A percentile compares a stretch with the other conserved stretches of the same genome.
These are phyloP conservation scores for Noctua fimbriata DNA, from an alignment of 2,888 invertebrate genomes.

Conservation along the genomic window DNA sequence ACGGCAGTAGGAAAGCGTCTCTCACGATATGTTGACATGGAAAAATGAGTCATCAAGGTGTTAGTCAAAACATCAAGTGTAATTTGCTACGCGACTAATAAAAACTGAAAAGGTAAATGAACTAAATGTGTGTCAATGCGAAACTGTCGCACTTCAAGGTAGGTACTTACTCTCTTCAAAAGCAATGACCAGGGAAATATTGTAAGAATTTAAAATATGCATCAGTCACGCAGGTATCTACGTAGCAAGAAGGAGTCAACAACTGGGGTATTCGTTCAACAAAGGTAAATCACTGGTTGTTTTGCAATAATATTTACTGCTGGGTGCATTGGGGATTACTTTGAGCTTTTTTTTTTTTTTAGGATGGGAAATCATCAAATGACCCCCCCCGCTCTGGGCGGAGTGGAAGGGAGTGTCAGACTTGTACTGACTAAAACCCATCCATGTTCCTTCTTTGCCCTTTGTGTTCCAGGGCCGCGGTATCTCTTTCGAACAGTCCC, in stretches of 20 bases:
- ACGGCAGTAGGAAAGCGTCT: conserved; percentile 28
- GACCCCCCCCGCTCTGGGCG: no score
- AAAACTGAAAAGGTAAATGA: conserved; percentile 59
- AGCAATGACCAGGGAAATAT: conserved; percentile 48
- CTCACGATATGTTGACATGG: conserved; percentile 17
- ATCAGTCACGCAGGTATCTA: conserved; percentile 27
- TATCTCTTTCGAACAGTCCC: no score
- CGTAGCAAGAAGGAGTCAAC: conserved; percentile 21
- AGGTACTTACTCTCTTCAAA: conserved; percentile 49
- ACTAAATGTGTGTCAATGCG: conserved; percentile 61
- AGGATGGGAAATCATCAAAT: no score
- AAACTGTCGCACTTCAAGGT: conserved; percentile 56
- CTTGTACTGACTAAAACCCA: no score
- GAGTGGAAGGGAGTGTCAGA: no score
- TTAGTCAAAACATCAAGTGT: conserved; percentile 41
- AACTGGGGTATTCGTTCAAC: conserved; percentile 24
- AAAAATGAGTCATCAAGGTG: conserved; percentile 35
- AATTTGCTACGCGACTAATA: conserved; percentile 27
- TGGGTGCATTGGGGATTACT: conserved; percentile 5
- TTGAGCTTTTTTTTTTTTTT: not conserved
- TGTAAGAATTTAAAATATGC: conserved; percentile 46
- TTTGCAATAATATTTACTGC: conserved; percentile 41
- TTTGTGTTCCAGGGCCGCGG: no score
- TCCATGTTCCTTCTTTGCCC: no score
- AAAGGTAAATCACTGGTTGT: conserved; percentile 29